Evolutionary conservation across 2,888 invertebrate genomes (phyloP), one percentile per base, ranked within the genome.

Genomic region (Meteorus cinctellus): DNA sequence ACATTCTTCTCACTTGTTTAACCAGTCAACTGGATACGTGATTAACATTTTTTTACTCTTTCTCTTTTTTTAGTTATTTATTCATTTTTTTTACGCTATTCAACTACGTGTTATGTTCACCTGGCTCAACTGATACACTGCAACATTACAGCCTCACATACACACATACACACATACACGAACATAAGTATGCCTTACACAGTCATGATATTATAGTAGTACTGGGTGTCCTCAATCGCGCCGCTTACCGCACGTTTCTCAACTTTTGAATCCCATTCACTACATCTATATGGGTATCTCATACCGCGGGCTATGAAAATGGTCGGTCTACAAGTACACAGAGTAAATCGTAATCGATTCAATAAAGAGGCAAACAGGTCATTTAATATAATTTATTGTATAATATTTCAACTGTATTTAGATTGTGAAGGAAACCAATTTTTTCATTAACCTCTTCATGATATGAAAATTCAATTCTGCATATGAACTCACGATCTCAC

Each of bases 1-100:
- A 72, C 63, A 72, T 63, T 72, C 63, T 45, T 63, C 63, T 29
- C 48, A 65, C 72, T 72, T 72, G 72, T 72, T 72, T 34, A 72
- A 65, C 72, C 29, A 65, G 63, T 63, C 51, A 65, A 19, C 51
- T 72, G 41, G 45, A 8, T 45, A 27, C 12, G 72, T 51, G 51
- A 65, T 72, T 65, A 72, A 65, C 65, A 63, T 59, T 65, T 36
- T 55, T 55, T 55, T 55, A n/a, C 19, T 55, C 8, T 55, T 19
- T 55, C 31, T 70, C 41, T 71, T 36, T 71, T 55, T 48, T 48
- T 14, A 4, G n/a, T 48, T n/a, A n/a, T 48, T 48, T n/a, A 48
- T 48, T n/a, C 6, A 45, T 48, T 48, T 29, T n/a, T 62, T 62
- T 31, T 31, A 62, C 6, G 29, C 29, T n/a, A 34, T 24, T 48